phyloP scores from a whole-genome alignment of 2,797 vertebrate genomes.

The Argentina silus region DNA sequence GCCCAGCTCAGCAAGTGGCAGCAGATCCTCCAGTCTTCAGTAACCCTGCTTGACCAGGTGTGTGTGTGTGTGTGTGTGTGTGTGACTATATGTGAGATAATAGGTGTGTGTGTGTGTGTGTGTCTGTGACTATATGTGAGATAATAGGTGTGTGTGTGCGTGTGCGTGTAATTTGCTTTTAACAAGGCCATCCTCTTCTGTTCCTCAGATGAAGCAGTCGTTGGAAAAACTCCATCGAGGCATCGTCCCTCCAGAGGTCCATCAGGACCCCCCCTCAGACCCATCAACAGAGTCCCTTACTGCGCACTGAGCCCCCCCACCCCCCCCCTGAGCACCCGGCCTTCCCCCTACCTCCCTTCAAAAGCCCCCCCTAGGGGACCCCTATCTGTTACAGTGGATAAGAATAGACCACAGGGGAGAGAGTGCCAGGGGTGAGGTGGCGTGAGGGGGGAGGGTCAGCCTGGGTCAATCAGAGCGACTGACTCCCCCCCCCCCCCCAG shows the following conservation, averaged over 20 bases:
- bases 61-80: conserved; percentile 15
- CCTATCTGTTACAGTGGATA: neutral
- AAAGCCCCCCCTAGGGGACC: neutral
- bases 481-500: neutral
- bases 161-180: too few species aligned
- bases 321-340: neutral
- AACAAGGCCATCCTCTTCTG: too few species aligned
- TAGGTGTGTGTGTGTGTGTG: neutral
- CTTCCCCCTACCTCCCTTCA: neutral
- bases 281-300: conserved; percentile 50
- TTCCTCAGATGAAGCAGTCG: conserved; percentile 87
- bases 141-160: too few species aligned
- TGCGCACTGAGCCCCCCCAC: conserved; percentile 55
- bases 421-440: neutral
- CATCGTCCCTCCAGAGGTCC: conserved; percentile 78
- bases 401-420: neutral
- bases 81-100: too few species aligned
- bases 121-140: neutral
- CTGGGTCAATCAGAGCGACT: conserved; percentile 13
- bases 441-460: neutral
- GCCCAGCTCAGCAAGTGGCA: conserved; percentile 90
- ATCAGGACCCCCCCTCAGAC: conserved; percentile 62
- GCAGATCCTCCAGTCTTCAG: conserved; percentile 87
- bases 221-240: conserved; percentile 88
- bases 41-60: conserved; percentile 90